Base-by-base conservation (phyloP, 2,888 invertebrate genomes). In the Lepidocyrtinus sp. region DNA sequence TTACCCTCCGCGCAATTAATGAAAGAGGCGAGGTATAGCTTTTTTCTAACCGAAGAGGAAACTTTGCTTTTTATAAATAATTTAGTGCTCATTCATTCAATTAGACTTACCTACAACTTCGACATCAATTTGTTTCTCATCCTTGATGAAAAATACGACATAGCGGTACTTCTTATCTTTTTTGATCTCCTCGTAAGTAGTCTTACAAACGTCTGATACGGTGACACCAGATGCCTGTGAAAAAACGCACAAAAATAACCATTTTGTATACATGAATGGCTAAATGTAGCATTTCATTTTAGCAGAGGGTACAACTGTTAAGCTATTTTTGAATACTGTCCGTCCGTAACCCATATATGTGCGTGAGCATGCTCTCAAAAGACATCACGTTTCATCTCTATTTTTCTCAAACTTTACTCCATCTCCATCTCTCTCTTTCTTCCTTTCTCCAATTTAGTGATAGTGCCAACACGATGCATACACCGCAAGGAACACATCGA, bases 121-220 rank as follows among this genome's bases (percentile, higher is more conserved):
- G 76, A 97, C 97, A 89, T 96, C 96, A 89, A 98, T 98, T 90
- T 96, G 95, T 91, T 95, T 96, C 89, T 98, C 97, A 89, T 97
- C 96, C 87, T 96, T 94, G 90, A 98, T 96, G 91, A 93, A 96
- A 91, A 96, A 98, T 89, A 98, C 96, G 87, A 98, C 96, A 90
- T 97, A 98, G 89, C 97, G 95, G 91, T 96, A 96, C 89, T 96
- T 96, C 92, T 98, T 98, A 89, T 96, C 96, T 91, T 98, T 96
- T 91, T 98, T 98, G 87, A 98, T 96, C 91, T 97, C 97, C 90
- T 97, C 96, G 90, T 96, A 98, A 87, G 94, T 96, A 85, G 94
- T 95, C 92, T 97, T 96, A 91, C 97, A 98, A 87, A 94, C 93
- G 91, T 96, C 96, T 88, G 96, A 95, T 86, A 98, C 97, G 90